Percentiles rank a stretch among this genome's conserved stretches.
phyloP scores from a whole-genome alignment of 2,888 invertebrate species.

The Ecdyonurus torrentis region DNA sequence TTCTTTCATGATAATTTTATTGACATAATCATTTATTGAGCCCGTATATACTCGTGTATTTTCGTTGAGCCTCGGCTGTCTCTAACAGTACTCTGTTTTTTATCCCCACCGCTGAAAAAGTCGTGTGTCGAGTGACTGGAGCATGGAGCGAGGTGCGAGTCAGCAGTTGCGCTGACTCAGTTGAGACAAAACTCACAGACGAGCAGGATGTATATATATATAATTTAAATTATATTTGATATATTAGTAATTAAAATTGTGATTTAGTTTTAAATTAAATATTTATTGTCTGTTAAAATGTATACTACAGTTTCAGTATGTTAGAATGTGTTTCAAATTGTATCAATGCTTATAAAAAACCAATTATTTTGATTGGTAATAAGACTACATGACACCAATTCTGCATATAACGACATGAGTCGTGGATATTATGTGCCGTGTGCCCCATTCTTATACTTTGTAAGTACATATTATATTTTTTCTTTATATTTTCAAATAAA shows the following conservation, averaged over 20 bases:
- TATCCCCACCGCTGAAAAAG: background rate
- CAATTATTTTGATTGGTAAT: background rate
- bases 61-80: background rate
- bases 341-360: background rate
- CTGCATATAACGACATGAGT: background rate
- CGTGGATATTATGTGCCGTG: slow-evolving; percentile 1
- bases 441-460: background rate
- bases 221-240: background rate
- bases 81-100: background rate
- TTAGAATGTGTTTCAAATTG: background rate
- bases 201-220: background rate
- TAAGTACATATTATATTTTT: background rate
- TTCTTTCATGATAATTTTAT: too few species aligned
- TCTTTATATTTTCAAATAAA: too few species aligned
- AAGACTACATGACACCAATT: background rate
- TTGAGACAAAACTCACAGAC: background rate
- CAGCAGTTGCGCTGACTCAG: background rate
- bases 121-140: background rate
- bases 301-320: background rate
- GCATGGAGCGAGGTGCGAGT: background rate
- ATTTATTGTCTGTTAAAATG: background rate
- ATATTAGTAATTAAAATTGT: background rate
- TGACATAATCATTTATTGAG: background rate
- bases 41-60: background rate
- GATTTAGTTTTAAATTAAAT: background rate